Evolutionary conservation across 1,140 invertebrate species (phyloP).

Genomic region (Laupala kohalensis): DNA sequence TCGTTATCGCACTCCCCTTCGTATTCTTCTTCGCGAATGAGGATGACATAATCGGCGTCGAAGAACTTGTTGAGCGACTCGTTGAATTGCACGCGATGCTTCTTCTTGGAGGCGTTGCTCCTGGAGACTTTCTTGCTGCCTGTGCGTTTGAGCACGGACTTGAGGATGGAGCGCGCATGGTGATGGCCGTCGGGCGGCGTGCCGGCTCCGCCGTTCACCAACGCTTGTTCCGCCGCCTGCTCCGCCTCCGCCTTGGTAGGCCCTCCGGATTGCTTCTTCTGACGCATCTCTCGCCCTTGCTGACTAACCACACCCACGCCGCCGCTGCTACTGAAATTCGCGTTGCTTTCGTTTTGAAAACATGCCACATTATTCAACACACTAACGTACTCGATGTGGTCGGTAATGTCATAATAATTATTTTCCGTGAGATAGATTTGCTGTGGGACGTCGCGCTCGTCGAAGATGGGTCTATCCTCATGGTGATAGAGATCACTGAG

Average conservation of each 20-base stretch:
- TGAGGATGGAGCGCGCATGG: constrained; percentile 30
- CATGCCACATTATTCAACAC: background rate
- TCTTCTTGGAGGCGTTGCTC: constrained; percentile 35
- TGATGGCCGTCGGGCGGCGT: constrained; percentile 18
- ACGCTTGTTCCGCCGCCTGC: constrained; percentile 19
- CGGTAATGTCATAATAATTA: background rate
- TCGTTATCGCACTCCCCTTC: constrained; percentile 61
- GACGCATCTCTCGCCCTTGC: constrained; percentile 5
- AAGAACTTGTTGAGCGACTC: constrained; percentile 76
- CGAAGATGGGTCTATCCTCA: background rate
- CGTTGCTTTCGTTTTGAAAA: background rate
- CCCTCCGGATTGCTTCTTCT: constrained; percentile 7
- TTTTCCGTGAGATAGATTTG: background rate
- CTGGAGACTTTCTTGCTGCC: constrained; percentile 26
- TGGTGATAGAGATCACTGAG: background rate
- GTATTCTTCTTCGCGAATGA: constrained; percentile 71
- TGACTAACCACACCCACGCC: too few relatives aligned
- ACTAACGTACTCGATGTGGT: background rate
- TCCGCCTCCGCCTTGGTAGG: background rate
- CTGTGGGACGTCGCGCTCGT: background rate
- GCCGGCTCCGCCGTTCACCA: constrained; percentile 29
- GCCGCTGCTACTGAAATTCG: background rate
- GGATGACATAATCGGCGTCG: constrained; percentile 74
- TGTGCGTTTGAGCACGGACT: constrained; percentile 39
- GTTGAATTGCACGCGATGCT: constrained; percentile 70